Percentiles rank a stretch among this genome's conserved stretches.
phyloP scores from a whole-genome alignment of 2,797 vertebrate genomes.

The Scyliorhinus canicula region DNA sequence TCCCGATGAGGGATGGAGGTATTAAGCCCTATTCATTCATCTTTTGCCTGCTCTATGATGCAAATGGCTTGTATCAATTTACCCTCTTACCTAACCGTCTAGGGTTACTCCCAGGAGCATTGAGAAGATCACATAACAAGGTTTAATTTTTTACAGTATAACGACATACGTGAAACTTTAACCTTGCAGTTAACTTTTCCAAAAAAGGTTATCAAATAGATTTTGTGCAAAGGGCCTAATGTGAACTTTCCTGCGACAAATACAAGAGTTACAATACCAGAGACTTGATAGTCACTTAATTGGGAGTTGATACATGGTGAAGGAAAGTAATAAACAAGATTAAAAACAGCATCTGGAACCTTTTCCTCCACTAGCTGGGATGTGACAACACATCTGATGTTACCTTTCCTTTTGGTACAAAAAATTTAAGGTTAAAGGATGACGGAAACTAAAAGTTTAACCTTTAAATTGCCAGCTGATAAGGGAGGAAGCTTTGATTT shows the following conservation, averaged over 20 bases:
- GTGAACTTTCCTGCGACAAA: neutral
- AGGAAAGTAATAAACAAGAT: neutral
- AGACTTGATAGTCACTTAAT: neutral
- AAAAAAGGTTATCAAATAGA: neutral
- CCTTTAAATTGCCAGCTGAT: neutral
- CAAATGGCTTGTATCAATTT: neutral
- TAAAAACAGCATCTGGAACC: neutral
- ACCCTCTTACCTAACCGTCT: neutral
- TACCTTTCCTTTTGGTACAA: neutral
- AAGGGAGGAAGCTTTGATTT: neutral
- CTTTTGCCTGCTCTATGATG: neutral
- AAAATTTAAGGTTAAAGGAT: neutral
- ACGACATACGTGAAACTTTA: neutral
- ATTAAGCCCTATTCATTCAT: neutral
- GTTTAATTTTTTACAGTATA: slow-evolving; percentile 3
- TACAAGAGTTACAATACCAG: neutral
- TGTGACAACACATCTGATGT: neutral
- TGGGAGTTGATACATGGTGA: neutral
- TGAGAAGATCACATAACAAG: neutral
- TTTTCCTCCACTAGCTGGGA: neutral
- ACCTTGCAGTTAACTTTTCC: neutral
- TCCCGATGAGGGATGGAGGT: neutral
- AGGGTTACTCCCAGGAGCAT: neutral
- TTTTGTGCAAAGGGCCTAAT: neutral
- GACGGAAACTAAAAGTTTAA: neutral